Percentiles rank a stretch among this genome's conserved stretches.
phyloP scores from a whole-genome alignment of 53 echinoderm and acorn worm species.

The Luidia sarsii region DNA sequence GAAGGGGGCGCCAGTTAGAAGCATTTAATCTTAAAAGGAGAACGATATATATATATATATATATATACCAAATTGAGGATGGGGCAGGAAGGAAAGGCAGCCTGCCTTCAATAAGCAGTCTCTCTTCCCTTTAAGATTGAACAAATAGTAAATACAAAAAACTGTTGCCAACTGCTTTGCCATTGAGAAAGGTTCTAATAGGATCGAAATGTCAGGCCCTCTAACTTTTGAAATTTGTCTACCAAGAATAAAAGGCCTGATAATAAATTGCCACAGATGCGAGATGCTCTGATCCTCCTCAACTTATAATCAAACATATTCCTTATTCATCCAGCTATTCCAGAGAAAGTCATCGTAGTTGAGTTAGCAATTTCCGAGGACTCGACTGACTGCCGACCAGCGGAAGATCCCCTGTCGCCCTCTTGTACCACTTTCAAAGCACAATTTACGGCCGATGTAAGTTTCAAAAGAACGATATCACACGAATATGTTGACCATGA shows the following conservation, averaged over 20 bases:
- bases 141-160: no score
- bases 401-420: background rate
- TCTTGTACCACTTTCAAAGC: background rate
- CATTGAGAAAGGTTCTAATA: no score
- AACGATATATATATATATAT: no score
- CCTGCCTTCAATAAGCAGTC: background rate
- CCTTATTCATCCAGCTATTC: background rate
- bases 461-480: background rate
- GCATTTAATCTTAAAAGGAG: no score
- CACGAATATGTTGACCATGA: no score
- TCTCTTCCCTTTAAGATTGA: background rate
- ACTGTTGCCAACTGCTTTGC: no score
- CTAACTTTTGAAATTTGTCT: background rate
- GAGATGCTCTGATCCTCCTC: background rate
- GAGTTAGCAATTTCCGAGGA: slow-evolving; percentile 16
- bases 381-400: slow-evolving; percentile 20
- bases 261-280: background rate
- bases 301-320: no score
- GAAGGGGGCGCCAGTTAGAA: no score
- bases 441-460: background rate
- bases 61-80: background rate
- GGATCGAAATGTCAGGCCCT: no score
- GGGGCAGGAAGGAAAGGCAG: background rate
- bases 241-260: background rate
- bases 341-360: slow-evolving; percentile 6